These are phyloP conservation scores for Stichodactyla mertensii DNA, from an alignment of 64 coral and sea anemone genomes.

Conservation along the genomic window DNA sequence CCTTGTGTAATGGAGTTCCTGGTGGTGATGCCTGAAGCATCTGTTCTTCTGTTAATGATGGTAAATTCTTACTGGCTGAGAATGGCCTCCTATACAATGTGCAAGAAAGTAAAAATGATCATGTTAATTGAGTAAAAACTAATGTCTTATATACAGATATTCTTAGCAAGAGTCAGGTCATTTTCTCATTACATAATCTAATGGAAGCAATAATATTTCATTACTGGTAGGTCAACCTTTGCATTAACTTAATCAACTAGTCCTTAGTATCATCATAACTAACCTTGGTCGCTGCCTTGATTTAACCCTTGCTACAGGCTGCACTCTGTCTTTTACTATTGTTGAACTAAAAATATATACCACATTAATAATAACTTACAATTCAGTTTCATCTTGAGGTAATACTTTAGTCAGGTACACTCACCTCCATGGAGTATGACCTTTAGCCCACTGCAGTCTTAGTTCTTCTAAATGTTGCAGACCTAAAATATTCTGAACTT, in stretches of 20 bases:
- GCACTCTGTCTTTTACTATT: slow-evolving; percentile 53
- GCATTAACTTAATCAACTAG: no score
- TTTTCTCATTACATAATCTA: no score
- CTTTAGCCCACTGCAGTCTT: slow-evolving; percentile 56
- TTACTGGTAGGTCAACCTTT: no score
- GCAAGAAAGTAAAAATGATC: not conserved
- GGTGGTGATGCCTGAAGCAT: slow-evolving; percentile 39
- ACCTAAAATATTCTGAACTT: slow-evolving; percentile 23
- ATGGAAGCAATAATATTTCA: no score
- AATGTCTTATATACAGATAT: no score
- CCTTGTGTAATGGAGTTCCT: slow-evolving; percentile 49
- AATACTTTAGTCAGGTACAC: not conserved
- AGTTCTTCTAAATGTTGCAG: slow-evolving; percentile 42
- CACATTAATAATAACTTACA: not conserved
- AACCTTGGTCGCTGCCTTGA: slow-evolving; percentile 35
- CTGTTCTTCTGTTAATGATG: slow-evolving; percentile 57
- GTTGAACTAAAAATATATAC: slow-evolving; percentile 15
- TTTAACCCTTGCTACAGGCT: slow-evolving; percentile 56
- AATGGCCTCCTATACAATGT: slow-evolving; percentile 53
- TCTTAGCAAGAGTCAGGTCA: no score
- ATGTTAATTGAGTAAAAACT: not conserved
- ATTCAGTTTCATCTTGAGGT: not conserved
- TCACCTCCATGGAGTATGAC: slow-evolving; percentile 66
- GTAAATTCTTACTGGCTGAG: slow-evolving; percentile 67
- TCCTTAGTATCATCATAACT: not conserved